Base-by-base conservation (phyloP, 2,797 vertebrate genomes). In the Hydrophis major region DNA sequence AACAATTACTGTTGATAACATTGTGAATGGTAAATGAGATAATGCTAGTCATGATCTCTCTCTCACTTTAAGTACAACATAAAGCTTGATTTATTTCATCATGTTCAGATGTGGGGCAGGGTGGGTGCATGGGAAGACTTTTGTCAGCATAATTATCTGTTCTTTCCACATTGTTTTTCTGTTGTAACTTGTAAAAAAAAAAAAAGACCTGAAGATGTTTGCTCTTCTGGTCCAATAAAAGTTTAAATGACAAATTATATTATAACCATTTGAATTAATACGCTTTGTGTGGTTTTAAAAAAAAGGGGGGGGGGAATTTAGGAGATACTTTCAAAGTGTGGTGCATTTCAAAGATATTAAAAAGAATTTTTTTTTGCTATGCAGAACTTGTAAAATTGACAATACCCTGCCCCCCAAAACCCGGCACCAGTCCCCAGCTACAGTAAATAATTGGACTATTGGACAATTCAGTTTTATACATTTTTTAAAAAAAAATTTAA, bases 81-180 rank as follows among this genome's bases (percentile, higher is more conserved):
- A 94, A 93, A 60, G 12, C 93, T 94, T 93, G 95, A 94, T 89
- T 96, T 95, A 95, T 96, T 97, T 97, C 97, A 94, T 95, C 96
- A 97, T 94, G 92, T 95, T 96, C 93, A 95, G 94, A 95, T 96
- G 96, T 97, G 94, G 97, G 96, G 96, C 93, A 92, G 95, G 95
- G 96, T 93, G 96, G 94, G 94, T 94, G 94, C 94, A 94, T 96
- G 92, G 94, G 96, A 96, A 96, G 78, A 42, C 94, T 95, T 95
- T 95, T 95, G 94, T 95, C 95, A 96, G 95, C 91, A 91, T 93
- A 94, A 94, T 97, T 95, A 96, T 95, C 96, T 95, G 94, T 94
- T 96, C 92, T 96, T 94, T 95, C 95, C 94, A 94, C 94, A 93
- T 92, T 94, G 92, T 94, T 96, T 94, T 95, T 91, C 88, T 94